phyloP scores from a whole-genome alignment of 2,113 vertebrate species.

The Apaloderma vittatum region DNA sequence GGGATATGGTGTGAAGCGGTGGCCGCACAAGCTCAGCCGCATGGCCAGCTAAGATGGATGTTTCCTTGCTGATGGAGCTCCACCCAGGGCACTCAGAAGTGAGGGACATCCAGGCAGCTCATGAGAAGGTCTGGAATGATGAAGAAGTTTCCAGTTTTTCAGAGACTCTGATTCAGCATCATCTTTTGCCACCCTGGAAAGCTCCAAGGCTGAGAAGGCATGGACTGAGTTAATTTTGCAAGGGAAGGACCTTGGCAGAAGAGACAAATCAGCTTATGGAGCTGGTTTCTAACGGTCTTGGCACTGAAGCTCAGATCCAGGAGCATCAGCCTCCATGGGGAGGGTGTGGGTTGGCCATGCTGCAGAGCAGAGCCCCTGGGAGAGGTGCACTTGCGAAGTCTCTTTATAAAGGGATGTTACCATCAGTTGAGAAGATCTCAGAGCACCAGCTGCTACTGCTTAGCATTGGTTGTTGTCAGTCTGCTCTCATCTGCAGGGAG shows the following conservation, averaged over 20 bases:
- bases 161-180: not conserved
- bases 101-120: not conserved
- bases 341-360: not conserved
- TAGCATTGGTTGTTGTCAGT: not conserved
- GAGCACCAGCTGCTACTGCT: not conserved
- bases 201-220: not conserved
- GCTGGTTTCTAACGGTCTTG: not conserved
- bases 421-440: not conserved
- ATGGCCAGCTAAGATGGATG: not conserved
- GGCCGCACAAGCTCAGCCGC: not conserved
- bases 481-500: not conserved
- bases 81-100: not conserved
- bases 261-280: not conserved
- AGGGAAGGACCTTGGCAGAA: not conserved
- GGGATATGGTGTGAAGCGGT: not conserved
- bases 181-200: not conserved
- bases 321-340: fast-evolving
- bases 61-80: not conserved
- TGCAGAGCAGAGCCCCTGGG: not conserved
- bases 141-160: not conserved
- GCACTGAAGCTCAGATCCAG: not conserved
- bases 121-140: not conserved
- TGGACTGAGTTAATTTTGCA: not conserved
- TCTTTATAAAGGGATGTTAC: not conserved
- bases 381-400: not conserved